Percentiles rank a stretch among this genome's conserved stretches.
These are phyloP conservation scores for Chelonoidis abingdonii DNA, from an alignment of 2,113 vertebrate species.

Conservation along the genomic window DNA sequence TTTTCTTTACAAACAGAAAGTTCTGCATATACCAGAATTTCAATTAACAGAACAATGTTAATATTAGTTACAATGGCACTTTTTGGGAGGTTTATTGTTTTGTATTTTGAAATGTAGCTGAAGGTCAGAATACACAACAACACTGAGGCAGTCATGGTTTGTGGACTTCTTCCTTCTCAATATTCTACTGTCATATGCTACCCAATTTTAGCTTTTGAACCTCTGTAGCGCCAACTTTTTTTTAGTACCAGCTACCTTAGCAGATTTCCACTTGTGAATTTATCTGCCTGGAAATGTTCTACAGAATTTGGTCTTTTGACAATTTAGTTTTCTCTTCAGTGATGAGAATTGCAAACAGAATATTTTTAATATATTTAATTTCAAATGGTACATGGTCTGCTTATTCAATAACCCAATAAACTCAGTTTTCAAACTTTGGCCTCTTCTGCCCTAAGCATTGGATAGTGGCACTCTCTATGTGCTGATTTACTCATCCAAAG, in stretches of 20 bases:
- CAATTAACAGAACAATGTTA: not conserved
- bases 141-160: not conserved
- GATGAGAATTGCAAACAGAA: not conserved
- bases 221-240: not conserved
- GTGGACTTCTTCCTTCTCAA: not conserved
- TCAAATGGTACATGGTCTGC: not conserved
- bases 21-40: not conserved
- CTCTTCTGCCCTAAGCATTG: not conserved
- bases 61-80: not conserved
- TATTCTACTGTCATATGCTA: not conserved
- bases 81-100: not conserved
- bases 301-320: not conserved
- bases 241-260: not conserved
- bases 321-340: not conserved
- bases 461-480: not conserved
- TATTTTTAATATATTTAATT: not conserved
- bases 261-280: not conserved
- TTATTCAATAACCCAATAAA: not conserved
- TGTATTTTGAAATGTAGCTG: not conserved
- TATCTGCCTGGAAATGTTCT: not conserved
- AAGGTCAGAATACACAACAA: not conserved
- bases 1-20: not conserved
- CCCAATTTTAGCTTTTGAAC: not conserved
- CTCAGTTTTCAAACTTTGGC: not conserved
- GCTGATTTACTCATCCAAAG: not conserved